A percentile compares a stretch with the other conserved stretches of the same genome.
Conservation (phyloP, 2,113 vertebrate genomes). For the Erythrolamprus reginae region DNA sequence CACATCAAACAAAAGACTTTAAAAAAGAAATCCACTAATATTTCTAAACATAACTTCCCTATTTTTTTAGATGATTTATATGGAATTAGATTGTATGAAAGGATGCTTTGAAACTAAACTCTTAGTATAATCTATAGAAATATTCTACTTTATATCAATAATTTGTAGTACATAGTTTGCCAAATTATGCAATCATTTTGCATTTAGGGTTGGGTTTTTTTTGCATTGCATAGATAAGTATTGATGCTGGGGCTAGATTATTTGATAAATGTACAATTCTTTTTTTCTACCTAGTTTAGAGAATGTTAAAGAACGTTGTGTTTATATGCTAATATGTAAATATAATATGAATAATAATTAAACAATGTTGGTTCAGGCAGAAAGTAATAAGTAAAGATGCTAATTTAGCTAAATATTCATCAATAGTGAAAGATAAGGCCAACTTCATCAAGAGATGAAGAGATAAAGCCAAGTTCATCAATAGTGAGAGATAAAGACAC, state of each 20-base stretch:
- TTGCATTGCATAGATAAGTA: background rate
- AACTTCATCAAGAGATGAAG: background rate
- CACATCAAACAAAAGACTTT: constrained; percentile 42
- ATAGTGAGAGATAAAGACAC: background rate
- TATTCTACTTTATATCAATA: no score
- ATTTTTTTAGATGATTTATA: constrained; percentile 34
- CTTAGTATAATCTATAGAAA: background rate
- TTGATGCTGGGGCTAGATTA: background rate
- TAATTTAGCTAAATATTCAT: background rate
- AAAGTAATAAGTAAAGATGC: background rate
- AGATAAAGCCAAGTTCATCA: background rate
- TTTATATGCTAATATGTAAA: background rate
- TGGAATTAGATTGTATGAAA: constrained; percentile 14
- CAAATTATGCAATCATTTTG: constrained; percentile 2
- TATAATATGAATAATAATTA: background rate
- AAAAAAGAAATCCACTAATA: constrained; percentile 30
- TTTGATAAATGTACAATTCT: background rate
- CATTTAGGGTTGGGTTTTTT: background rate
- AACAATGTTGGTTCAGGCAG: background rate
- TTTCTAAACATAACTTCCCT: constrained; percentile 45
- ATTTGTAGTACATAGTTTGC: no score
- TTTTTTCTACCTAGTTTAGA: background rate
- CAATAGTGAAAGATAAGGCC: background rate
- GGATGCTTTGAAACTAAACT: background rate
- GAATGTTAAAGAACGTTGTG: background rate